These are phyloP conservation scores for Heliconius erato DNA, from an alignment of 2,888 invertebrate genomes.

Conservation along the genomic window DNA sequence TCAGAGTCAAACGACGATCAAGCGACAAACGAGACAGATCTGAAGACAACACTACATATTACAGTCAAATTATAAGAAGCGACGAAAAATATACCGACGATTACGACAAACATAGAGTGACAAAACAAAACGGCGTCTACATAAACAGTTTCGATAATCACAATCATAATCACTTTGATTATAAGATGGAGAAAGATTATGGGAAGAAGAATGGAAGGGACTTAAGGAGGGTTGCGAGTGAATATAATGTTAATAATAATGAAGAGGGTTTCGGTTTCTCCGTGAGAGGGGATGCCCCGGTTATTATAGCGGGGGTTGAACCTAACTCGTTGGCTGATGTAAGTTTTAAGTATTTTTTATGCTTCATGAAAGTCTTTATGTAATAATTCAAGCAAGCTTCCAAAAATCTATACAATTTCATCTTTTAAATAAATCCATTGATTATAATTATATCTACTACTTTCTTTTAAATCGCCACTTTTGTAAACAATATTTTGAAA, in stretches of 20 bases:
- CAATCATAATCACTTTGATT: slow-evolving; percentile 68
- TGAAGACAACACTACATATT: slow-evolving; percentile 82
- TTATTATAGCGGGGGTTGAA: slow-evolving; percentile 96
- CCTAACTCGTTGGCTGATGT: slow-evolving; percentile 96
- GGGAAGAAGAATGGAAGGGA: slow-evolving; percentile 60
- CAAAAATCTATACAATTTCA: not conserved
- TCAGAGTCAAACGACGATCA: slow-evolving; percentile 56
- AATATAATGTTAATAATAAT: slow-evolving; percentile 74
- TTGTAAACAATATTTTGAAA: no score
- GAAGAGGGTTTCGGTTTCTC: slow-evolving; percentile 97
- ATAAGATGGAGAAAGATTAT: slow-evolving; percentile 50
- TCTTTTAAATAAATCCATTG: no score
- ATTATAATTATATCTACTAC: no score
- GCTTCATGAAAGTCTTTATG: not conserved
- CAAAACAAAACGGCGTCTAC: slow-evolving; percentile 81
- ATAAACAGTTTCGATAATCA: slow-evolving; percentile 75
- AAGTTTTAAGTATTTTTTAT: slow-evolving; percentile 69
- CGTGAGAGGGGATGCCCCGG: slow-evolving; percentile 96
- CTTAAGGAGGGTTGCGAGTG: slow-evolving; percentile 78
- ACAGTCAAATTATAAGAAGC: slow-evolving; percentile 77
- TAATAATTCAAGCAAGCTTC: not conserved
- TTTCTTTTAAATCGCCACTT: no score
- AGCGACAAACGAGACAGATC: slow-evolving; percentile 79
- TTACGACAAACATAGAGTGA: slow-evolving; percentile 68
- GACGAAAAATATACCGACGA: slow-evolving; percentile 77